Base-by-base conservation (phyloP, 2,113 vertebrate species). In the Calyptommatus sinebrachiatus region DNA sequence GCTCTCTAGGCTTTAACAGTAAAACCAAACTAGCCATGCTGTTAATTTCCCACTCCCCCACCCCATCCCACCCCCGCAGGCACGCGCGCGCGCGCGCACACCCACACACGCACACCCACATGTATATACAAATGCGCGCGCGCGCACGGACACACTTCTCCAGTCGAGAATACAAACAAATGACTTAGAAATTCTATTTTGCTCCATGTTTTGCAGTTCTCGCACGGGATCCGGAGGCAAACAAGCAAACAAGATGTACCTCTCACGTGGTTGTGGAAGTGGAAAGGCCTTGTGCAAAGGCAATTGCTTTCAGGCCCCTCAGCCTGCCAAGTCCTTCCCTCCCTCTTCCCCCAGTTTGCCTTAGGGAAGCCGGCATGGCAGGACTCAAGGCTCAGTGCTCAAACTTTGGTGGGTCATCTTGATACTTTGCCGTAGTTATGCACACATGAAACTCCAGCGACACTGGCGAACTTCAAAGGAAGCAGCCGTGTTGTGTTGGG, bases 81-180 rank as follows among this genome's bases (percentile, higher is more conserved):
- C n/a, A n/a, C n/a, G n/a, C n/a, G n/a, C n/a, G n/a, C n/a, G n/a
- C n/a, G n/a, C n/a, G n/a, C n/a, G n/a, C n/a, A n/a, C n/a, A n/a
- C n/a, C n/a, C n/a, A n/a, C n/a, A n/a, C n/a, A n/a, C n/a, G n/a
- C n/a, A n/a, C n/a, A n/a, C n/a, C n/a, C n/a, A n/a, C n/a, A n/a
- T n/a, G n/a, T n/a, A n/a, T n/a, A n/a, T n/a, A n/a, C n/a, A n/a
- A n/a, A n/a, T n/a, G 2, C 21, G 4, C 60, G 2, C 24, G 3
- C 12, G 10, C 50, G 10, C 4, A n/a, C 21, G 28, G 2, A 7
- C 7, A 91, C 94, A 92, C 28, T 53, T 60, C 60, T 92, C 92
- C 93, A 94, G 93, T 94, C 94, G 95, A 94, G 93, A 95, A 93
- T 94, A 95, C 95, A 95, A 95, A 95, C 95, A 95, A 94, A 95